Base-by-base conservation (phyloP, 92 coral and sea anemone species). In the Epizoanthus stellaris region DNA sequence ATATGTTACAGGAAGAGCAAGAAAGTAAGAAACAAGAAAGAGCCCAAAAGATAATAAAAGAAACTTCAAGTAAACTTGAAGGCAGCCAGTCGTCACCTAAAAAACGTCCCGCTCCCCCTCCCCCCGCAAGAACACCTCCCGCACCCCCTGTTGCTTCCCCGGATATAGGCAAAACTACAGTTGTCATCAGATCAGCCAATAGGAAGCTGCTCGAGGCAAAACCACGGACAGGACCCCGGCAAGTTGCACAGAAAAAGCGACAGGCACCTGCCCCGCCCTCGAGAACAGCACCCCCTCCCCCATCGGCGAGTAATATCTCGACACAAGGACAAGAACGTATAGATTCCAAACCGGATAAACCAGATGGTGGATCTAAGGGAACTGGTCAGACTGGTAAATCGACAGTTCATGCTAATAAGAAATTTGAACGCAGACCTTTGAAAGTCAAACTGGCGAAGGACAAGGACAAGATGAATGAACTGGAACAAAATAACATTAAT, bases 391-490 rank as follows among this genome's bases (percentile, higher is more conserved):
- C 53, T 68, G 75, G 20, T 49, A 88, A 89, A 64, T 80, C 87
- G 13, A 64, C 87, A 65, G 20, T 81, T 64, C 87, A 66, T 52
- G 81, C 74, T n/a, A 89, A 89, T 64, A 86, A 74, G 65, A 89
- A 80, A 6, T 74, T 89, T 45, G 83, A 91, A 66, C 98, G 87
- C 58, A 85, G 98, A 56, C 93, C 98, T 15, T 63, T 94, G 42
- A 94, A 94, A 72, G 83, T 89, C 34, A 94, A 94, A 73, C 85
- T 90, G 21, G 85, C 82, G 43, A 91, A 93, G 66, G 97, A 93
- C 57, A 87, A 73, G 53, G 95, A 90, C 14, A 76, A 36, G 47
- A 63, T 52, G 19, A 56, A 86, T 70, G 90, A 71, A 54, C 76
- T 71, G 17, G 84, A 81, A 43, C 60, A 76, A 20, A 25, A 30